phyloP scores from a whole-genome alignment of 2,888 invertebrate species.

The Pseudanteris insignis region DNA sequence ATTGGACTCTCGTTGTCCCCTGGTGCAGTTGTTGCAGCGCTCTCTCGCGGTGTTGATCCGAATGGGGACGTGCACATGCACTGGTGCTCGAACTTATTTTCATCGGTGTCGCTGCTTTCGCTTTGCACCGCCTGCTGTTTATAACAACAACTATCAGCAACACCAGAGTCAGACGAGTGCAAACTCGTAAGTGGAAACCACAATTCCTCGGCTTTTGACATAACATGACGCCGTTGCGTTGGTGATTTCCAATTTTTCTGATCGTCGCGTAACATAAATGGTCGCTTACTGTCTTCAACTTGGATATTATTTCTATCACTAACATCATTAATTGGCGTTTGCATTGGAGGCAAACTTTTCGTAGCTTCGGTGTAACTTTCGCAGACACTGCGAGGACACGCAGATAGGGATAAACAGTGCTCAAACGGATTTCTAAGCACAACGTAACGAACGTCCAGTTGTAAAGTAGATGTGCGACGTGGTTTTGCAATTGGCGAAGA shows the following conservation, averaged over 20 bases:
- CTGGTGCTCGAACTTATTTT: constrained; percentile 73
- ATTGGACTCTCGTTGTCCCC: too few relatives aligned
- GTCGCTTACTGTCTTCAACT: not conserved
- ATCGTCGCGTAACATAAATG: constrained; percentile 37
- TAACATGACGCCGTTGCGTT: constrained; percentile 19
- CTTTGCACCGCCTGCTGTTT: constrained; percentile 52
- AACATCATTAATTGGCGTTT: too few relatives aligned
- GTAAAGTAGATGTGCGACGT: constrained; percentile 58
- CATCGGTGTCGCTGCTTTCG: constrained; percentile 62
- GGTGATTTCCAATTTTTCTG: constrained; percentile 48
- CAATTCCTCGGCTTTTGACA: constrained; percentile 22
- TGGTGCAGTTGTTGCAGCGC: constrained; percentile 1
- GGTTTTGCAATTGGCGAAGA: constrained; percentile 11
- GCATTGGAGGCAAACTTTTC: constrained; percentile 23
- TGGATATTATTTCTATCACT: not conserved
- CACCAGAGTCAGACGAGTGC: constrained; percentile 80
- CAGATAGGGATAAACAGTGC: constrained; percentile 31
- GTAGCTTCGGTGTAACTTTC: constrained; percentile 11
- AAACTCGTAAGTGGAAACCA: constrained; percentile 50
- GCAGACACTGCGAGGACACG: constrained; percentile 4
- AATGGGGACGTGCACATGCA: constrained; percentile 79
- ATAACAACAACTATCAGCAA: constrained; percentile 79
- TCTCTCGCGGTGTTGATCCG: constrained; percentile 77
- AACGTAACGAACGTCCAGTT: constrained; percentile 60
- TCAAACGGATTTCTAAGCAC: constrained; percentile 45